Conservation (phyloP, 2,888 invertebrate species). For the Melinaea menophilus region DNA sequence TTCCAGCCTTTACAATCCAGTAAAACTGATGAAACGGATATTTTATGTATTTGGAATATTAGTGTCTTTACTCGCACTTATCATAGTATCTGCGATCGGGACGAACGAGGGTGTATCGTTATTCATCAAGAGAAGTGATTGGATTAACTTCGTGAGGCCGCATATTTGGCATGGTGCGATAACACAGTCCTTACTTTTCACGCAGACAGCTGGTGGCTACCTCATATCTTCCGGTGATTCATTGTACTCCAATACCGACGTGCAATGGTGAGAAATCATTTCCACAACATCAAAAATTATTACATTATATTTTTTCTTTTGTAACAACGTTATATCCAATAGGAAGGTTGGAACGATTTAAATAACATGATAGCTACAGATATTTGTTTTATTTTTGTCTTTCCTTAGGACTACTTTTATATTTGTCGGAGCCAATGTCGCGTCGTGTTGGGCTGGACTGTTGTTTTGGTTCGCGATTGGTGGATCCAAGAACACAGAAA, state of each 20-base stretch:
- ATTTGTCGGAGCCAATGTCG: slow-evolving; percentile 46
- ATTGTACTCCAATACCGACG: slow-evolving; percentile 54
- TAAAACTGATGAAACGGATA: slow-evolving; percentile 59
- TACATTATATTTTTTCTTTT: background rate
- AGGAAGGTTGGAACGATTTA: too few species aligned
- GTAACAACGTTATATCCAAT: background rate
- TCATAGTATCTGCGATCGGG: slow-evolving; percentile 43
- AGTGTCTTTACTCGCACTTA: slow-evolving; percentile 41
- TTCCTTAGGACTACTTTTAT: slow-evolving; percentile 50
- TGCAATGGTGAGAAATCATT: slow-evolving; percentile 52
- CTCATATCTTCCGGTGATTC: slow-evolving; percentile 57
- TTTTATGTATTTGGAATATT: slow-evolving; percentile 51
- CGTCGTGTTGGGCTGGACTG: slow-evolving; percentile 50
- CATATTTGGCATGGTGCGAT: slow-evolving; percentile 57
- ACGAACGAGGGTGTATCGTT: slow-evolving; percentile 35
- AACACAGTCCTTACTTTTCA: slow-evolving; percentile 54
- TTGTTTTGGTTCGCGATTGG: slow-evolving; percentile 58
- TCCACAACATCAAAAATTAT: slow-evolving; percentile 1
- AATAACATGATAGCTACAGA: background rate
- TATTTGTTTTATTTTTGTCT: slow-evolving; percentile 16
- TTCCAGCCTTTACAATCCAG: slow-evolving; percentile 61
- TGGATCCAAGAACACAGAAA: slow-evolving; percentile 39
- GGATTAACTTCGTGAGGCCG: slow-evolving; percentile 47
- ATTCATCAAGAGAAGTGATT: slow-evolving; percentile 40
- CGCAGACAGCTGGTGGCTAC: slow-evolving; percentile 61